These are phyloP conservation scores for Watersipora subatra DNA, from an alignment of 1,140 invertebrate species.

Conservation along the genomic window DNA sequence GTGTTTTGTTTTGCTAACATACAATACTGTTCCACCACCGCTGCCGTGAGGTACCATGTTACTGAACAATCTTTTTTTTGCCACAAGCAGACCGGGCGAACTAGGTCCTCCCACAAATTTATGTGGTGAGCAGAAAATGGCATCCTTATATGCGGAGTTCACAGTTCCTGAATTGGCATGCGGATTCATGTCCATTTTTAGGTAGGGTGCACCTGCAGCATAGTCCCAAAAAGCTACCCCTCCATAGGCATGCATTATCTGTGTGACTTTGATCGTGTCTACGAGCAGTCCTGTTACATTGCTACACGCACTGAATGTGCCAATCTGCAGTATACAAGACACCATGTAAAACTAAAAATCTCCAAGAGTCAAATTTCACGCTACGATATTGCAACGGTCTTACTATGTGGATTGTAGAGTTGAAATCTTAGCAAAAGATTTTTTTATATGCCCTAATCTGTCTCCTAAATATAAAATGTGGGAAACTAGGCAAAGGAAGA, in stretches of 20 bases:
- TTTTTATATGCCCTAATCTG: too few relatives aligned
- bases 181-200: neutral
- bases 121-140: conserved; percentile 72
- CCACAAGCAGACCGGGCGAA: conserved; percentile 49
- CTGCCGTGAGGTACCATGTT: conserved; percentile 18
- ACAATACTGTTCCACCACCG: conserved; percentile 24
- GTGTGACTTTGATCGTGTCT: neutral
- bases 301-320: neutral
- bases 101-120: conserved; percentile 77
- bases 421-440: neutral
- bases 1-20: conserved; percentile 23
- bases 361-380: neutral
- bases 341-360: too few relatives aligned
- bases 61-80: conserved; percentile 20
- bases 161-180: neutral
- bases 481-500: too few relatives aligned
- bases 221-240: neutral
- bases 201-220: neutral
- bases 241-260: neutral
- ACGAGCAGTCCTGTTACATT: neutral
- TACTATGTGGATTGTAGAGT: neutral
- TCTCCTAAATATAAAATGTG: too few relatives aligned
- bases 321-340: neutral
- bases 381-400: neutral
- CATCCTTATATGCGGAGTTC: conserved; percentile 60